Evolutionary conservation across 35 echinoderm and acorn worm genomes (phyloP).

Genomic region (Apostichopus parvimensis): DNA sequence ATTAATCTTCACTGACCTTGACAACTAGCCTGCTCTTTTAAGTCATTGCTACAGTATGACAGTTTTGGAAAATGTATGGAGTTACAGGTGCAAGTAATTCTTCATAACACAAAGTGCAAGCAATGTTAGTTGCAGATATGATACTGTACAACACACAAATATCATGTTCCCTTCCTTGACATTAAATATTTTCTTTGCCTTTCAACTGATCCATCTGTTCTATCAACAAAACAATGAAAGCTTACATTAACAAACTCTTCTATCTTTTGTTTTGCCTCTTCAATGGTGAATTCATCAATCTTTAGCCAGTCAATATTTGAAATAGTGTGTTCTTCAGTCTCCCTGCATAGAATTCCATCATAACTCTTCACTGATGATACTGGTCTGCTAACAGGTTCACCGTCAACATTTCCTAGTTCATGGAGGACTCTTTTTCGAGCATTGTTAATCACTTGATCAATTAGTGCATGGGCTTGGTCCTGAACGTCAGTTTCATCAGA

Average conservation of each 20-base stretch:
- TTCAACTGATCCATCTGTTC: background rate
- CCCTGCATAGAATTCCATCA: slow-evolving; percentile 75
- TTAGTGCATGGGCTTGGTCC: slow-evolving; percentile 78
- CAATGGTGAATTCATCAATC: slow-evolving; percentile 82
- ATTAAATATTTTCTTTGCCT: no score
- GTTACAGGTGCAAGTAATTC: no score
- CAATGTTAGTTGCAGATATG: no score
- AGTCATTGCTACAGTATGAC: no score
- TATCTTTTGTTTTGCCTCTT: slow-evolving; percentile 82
- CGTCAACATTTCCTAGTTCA: slow-evolving; percentile 59
- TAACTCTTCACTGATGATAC: slow-evolving; percentile 79
- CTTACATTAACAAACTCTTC: slow-evolving; percentile 97
- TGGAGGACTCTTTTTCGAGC: slow-evolving; percentile 73
- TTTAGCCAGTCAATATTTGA: slow-evolving; percentile 88
- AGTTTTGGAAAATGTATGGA: no score
- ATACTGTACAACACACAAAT: no score
- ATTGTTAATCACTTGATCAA: slow-evolving; percentile 94
- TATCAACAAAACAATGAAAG: slow-evolving; percentile 4
- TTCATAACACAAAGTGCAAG: no score
- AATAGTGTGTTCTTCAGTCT: slow-evolving; percentile 80
- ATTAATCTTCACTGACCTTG: no score
- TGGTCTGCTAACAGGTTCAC: slow-evolving; percentile 62
- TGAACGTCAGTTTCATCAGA: slow-evolving; percentile 44
- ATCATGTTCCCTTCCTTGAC: no score
- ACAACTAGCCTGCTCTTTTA: no score